Conservation (phyloP, 2,113 vertebrate species). For the Otolemur garnettii region DNA sequence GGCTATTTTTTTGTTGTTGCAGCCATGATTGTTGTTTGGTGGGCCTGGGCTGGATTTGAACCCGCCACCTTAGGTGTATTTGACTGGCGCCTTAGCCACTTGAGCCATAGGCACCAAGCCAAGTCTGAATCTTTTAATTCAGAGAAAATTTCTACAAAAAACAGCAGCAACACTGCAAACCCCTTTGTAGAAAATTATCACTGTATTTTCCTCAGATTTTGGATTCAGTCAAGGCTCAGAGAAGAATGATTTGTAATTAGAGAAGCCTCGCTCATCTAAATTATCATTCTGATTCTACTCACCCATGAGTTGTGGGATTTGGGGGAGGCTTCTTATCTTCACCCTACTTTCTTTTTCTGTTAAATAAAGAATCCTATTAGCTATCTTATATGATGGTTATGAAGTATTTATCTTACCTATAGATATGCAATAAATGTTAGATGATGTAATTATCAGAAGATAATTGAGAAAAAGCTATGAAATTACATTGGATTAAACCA, state of each 20-base stretch:
- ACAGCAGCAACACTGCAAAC: background rate
- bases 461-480: slow-evolving; percentile 23
- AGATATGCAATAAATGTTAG: background rate
- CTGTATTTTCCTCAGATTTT: background rate
- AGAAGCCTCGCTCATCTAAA: background rate
- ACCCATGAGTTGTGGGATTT: background rate
- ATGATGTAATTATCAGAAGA: background rate
- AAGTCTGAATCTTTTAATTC: background rate
- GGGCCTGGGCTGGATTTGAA: too few species aligned
- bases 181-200: background rate
- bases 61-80: too few species aligned
- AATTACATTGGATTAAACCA: background rate
- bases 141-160: background rate
- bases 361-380: background rate
- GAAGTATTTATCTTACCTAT: background rate
- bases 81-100: too few species aligned
- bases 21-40: too few species aligned
- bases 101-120: too few species aligned
- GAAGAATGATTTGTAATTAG: background rate
- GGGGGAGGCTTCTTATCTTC: background rate
- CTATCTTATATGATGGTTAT: background rate
- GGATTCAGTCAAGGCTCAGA: background rate
- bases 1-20: too few species aligned
- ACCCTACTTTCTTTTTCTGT: background rate
- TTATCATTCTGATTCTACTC: background rate